phyloP scores from a whole-genome alignment of 2,888 invertebrate genomes.

The Heliconius charithonia region DNA sequence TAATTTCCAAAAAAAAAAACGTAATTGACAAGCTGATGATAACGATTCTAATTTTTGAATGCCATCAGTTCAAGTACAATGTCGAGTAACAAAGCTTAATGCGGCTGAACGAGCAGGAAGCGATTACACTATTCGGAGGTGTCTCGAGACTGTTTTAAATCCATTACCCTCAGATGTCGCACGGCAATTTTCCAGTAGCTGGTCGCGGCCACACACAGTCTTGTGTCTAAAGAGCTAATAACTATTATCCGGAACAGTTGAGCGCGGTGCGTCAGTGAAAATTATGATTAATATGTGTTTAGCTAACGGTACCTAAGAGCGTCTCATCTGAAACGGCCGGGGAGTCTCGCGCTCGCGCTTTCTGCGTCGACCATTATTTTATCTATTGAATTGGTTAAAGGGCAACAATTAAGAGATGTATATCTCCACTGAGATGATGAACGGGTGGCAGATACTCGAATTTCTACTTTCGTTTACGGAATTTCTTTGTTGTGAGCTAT shows the following conservation, averaged over 20 bases:
- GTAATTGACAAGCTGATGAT: conserved; percentile 46
- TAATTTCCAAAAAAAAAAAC: conserved; percentile 16
- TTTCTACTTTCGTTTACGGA: conserved; percentile 46
- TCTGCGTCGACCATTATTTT: conserved; percentile 48
- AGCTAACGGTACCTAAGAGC: conserved; percentile 72
- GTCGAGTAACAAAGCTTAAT: conserved; percentile 48
- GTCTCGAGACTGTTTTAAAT: conserved; percentile 77
- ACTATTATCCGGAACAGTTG: conserved; percentile 79
- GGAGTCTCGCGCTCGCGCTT: conserved; percentile 53
- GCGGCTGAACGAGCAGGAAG: conserved; percentile 64
- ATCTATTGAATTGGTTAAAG: conserved; percentile 68
- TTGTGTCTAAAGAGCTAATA: conserved; percentile 74
- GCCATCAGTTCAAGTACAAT: conserved; percentile 46
- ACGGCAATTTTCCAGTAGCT: conserved; percentile 81
- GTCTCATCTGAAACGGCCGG: conserved; percentile 47
- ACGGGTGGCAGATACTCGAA: conserved; percentile 46
- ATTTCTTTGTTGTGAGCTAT: conserved; percentile 42
- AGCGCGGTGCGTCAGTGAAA: conserved; percentile 77
- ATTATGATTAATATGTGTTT: conserved; percentile 84
- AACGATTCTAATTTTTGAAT: conserved; percentile 49
- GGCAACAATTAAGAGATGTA: conserved; percentile 68
- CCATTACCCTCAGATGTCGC: conserved; percentile 79
- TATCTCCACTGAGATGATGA: conserved; percentile 57
- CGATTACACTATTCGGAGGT: conserved; percentile 76
- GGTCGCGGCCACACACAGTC: conserved; percentile 76